Conservation (phyloP, 2,113 vertebrate species). For the Neolamprologus devosi region DNA sequence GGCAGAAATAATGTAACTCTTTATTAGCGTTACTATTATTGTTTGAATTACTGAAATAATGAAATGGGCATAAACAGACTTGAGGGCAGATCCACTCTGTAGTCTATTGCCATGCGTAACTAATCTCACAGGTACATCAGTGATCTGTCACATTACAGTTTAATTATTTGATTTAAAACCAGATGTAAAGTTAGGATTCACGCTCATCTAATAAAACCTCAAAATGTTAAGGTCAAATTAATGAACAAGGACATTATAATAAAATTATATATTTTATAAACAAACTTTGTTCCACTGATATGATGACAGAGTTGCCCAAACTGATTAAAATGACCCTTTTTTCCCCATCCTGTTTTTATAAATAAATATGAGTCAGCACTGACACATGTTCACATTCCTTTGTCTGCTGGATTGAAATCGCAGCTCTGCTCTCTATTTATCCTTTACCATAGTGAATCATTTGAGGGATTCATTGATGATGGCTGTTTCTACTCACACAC, state of each 20-base stretch:
- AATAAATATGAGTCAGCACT: not conserved
- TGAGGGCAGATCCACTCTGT: not conserved
- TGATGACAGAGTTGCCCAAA: not conserved
- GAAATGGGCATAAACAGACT: not conserved
- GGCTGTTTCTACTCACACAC: not conserved
- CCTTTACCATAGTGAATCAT: not conserved
- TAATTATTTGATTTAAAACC: not conserved
- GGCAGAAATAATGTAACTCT: not conserved
- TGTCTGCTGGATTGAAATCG: not conserved
- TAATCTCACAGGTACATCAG: not conserved
- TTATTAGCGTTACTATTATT: not conserved
- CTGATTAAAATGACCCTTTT: not conserved
- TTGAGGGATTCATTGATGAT: not conserved
- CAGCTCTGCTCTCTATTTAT: not conserved
- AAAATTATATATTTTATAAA: not conserved
- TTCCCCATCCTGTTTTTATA: not conserved
- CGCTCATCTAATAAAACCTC: not conserved
- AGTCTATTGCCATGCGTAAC: not conserved
- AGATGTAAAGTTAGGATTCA: not conserved
- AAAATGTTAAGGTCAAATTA: not conserved
- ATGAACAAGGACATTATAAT: not conserved
- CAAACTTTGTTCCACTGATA: not conserved
- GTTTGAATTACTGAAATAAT: not conserved
- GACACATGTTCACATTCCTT: not conserved
- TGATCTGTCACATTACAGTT: not conserved